Evolutionary conservation across 2,113 vertebrate species (phyloP).

Genomic region (Tyrannus savana): DNA sequence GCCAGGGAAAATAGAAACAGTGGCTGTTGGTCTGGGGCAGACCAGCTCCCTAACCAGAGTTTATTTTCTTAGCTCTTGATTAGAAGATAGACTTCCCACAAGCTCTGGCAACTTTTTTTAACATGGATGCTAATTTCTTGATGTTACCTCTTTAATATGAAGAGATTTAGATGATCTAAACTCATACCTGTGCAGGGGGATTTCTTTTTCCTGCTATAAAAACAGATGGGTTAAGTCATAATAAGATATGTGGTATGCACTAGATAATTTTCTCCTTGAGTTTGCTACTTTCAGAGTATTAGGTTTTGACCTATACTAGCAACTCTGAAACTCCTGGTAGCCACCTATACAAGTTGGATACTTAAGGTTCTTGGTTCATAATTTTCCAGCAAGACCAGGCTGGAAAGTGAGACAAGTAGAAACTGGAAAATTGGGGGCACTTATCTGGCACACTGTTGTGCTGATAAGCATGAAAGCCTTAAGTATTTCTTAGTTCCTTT

Average conservation of each 20-base stretch:
- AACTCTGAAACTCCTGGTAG: neutral
- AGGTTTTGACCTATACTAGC: neutral
- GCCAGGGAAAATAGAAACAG: neutral
- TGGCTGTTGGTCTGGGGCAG: neutral
- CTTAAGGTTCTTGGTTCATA: neutral
- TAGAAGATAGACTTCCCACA: neutral
- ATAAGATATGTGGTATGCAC: neutral
- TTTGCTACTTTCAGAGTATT: neutral
- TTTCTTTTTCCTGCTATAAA: neutral
- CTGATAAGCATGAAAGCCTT: neutral
- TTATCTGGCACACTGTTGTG: neutral
- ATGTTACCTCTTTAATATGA: neutral
- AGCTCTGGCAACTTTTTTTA: neutral
- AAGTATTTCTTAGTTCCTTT: neutral
- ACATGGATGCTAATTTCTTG: neutral
- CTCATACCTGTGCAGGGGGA: neutral
- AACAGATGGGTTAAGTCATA: fast-evolving
- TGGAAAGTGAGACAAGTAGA: neutral
- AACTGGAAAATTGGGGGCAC: neutral
- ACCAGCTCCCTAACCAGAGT: neutral
- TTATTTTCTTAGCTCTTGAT: neutral
- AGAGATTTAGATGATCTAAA: neutral
- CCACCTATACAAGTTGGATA: neutral
- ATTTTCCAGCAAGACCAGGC: neutral
- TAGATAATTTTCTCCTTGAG: neutral